These are phyloP conservation scores for Coilia nasus DNA, from an alignment of 2,797 vertebrate genomes.

Conservation along the genomic window DNA sequence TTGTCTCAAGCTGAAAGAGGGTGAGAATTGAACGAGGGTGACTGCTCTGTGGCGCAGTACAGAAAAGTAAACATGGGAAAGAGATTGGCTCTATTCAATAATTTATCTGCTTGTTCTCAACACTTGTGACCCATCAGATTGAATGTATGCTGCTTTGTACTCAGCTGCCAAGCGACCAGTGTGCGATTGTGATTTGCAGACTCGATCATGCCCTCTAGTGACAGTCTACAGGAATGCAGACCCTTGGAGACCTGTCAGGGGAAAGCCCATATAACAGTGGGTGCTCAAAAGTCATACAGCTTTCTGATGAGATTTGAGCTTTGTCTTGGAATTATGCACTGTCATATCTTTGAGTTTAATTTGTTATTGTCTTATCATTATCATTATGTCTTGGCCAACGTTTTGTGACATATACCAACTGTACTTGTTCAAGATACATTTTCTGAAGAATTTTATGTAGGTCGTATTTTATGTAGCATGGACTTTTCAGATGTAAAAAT, in stretches of 20 bases:
- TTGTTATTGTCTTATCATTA: not conserved
- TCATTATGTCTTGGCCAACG: not conserved
- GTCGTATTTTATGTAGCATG: too few species aligned
- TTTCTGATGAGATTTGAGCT: not conserved
- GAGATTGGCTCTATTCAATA: not conserved
- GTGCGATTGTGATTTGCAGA: not conserved
- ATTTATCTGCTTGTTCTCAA: not conserved
- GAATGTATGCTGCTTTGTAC: not conserved
- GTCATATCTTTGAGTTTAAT: not conserved
- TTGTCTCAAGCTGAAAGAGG: not conserved
- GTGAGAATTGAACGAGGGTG: not conserved
- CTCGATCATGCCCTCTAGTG: slow-evolving; percentile 7
- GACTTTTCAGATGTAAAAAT: not conserved
- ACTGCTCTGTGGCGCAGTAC: not conserved
- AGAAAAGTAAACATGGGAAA: not conserved
- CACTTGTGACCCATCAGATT: not conserved
- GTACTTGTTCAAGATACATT: not conserved
- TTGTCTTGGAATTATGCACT: not conserved
- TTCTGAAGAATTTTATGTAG: not conserved
- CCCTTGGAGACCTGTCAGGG: not conserved
- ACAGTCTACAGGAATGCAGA: not conserved
- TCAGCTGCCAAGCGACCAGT: not conserved
- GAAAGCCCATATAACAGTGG: not conserved
- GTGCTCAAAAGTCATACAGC: not conserved
- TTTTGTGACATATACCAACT: not conserved